Evolutionary conservation across 2,888 invertebrate genomes (phyloP), one percentile per base, ranked within the genome.

Genomic region (Dynastes maya): DNA sequence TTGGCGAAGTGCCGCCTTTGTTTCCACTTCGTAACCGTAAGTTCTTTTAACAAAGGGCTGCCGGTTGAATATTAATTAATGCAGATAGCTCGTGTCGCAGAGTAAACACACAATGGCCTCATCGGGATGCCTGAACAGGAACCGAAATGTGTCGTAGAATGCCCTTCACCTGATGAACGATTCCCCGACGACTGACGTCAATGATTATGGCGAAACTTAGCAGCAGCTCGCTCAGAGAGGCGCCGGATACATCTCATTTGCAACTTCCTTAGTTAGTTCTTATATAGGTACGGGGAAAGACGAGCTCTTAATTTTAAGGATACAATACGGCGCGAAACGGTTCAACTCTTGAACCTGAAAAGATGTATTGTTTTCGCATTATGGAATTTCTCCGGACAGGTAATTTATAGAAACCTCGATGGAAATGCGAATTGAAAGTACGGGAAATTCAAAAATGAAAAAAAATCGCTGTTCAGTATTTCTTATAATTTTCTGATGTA

Each of bases 121-220:
- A 85, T 85, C 84, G 83, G 83, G 81, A 85, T 85, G 85, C 85
- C 82, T 80, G 80, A 81, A 84, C 85, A 85, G 85, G 84, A 85
- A 84, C 85, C 79, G 83, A 83, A 83, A 84, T 85, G 85, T 85
- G 85, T 84, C 85, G 81, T 82, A 82, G 84, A 85, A 85, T 85
- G 83, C 82, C 81, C 82, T 81, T 78, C 82, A 83, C 81, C 82
- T 84, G 84, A 84, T 84, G 84, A 84, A 83, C 82, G 81, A 82
- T 84, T 84, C 83, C 83, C 83, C 55, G 76, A 67, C 76, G 76
- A 53, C 76, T 61, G 76, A 68, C 79, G 81, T 67, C 67, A 67
- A 76, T 68, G 81, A 65, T 64, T 67, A 76, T 58, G 72, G 27
- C 40, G 72, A 74, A 74, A 74, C 72, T 74, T 74, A 74, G 61